Base-by-base conservation (phyloP, 1,140 invertebrate species). In the Chironomus striatipennis region DNA sequence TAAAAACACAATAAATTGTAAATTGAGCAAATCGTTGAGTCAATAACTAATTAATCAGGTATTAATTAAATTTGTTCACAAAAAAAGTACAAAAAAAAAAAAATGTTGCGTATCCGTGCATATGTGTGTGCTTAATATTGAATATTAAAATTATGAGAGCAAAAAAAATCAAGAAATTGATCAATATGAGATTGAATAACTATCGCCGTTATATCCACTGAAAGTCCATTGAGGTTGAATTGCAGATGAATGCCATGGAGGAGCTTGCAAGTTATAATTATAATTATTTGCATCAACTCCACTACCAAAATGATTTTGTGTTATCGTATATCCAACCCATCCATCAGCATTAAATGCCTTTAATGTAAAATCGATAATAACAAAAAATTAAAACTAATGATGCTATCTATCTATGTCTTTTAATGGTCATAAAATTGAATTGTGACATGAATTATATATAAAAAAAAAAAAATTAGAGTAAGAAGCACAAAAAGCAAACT, bases 261-360 rank as follows among this genome's bases (percentile, higher is more conserved):
- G 65, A 70, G 20, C 18, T 70, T 18, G 65, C 65, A 21, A 21
- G 18, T 9, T 20, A 70, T 70, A 9, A 21, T 34, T 34, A 34
- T 18, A 21, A 70, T 70, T 9, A 20, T 20, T 70, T 20, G 20
- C 65, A 21, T 70, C 18, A 8, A 18, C 65, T 70, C 65, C 65
- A 70, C 65, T 70, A 70, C 65, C 65, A 70, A 70, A 70, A 20
- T 70, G n/a, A 20, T 70, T 70, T 9, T 70, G 65, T 70, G 65
- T 70, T 20, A 70, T 21, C 20, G 65, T 20, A 70, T 70, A 21
- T 70, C 20, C 65, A 57, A 57, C 47, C 47, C 47, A 57, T 57
- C 65, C 65, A 70, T 70, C 65, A 15, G n/a, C 65, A 57, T 57
- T 70, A 70, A 70, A 70, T 70, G 65, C 65, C 65, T 70, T 70